These are phyloP conservation scores for Agelas oroides DNA, from an alignment of 37 sponge, comb jelly and placozoan genomes.

Conservation along the genomic window DNA sequence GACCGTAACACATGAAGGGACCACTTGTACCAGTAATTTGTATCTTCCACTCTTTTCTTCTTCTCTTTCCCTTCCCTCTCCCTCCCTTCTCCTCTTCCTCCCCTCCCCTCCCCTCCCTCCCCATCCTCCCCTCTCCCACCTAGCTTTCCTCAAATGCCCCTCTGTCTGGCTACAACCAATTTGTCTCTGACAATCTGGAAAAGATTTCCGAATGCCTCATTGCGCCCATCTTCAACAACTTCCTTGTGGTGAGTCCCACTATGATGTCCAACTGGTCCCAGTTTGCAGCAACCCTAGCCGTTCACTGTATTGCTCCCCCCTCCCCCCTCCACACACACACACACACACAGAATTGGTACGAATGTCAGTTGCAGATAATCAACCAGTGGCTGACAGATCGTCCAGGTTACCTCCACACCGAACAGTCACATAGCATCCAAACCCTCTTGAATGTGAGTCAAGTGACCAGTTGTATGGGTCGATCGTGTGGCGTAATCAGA, in stretches of 20 bases:
- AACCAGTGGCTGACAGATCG: slow-evolving; percentile 44
- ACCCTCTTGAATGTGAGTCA: slow-evolving; percentile 41
- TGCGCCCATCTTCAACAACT: slow-evolving; percentile 20
- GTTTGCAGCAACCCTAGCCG: background rate
- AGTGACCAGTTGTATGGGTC: too few species aligned
- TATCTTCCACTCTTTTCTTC: background rate
- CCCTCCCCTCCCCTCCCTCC: background rate
- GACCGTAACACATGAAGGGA: too few species aligned
- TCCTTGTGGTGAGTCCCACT: slow-evolving; percentile 45
- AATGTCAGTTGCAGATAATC: slow-evolving; percentile 45
- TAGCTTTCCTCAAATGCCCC: slow-evolving; percentile 32
- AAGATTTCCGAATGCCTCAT: slow-evolving; percentile 4
- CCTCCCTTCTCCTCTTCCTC: background rate
- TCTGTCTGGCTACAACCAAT: background rate
- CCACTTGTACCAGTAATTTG: too few species aligned
- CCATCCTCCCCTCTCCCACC: background rate
- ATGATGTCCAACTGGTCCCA: too few species aligned
- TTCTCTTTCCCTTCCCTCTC: background rate
- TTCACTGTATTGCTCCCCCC: background rate
- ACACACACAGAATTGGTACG: slow-evolving; percentile 75
- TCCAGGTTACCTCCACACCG: slow-evolving; percentile 43
- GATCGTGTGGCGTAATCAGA: too few species aligned
- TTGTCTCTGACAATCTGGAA: slow-evolving; percentile 20
- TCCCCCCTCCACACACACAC: too few species aligned
- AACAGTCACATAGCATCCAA: slow-evolving; percentile 21